Base-by-base conservation (phyloP, 23 tunicate species). In the Ascidia mentula region DNA sequence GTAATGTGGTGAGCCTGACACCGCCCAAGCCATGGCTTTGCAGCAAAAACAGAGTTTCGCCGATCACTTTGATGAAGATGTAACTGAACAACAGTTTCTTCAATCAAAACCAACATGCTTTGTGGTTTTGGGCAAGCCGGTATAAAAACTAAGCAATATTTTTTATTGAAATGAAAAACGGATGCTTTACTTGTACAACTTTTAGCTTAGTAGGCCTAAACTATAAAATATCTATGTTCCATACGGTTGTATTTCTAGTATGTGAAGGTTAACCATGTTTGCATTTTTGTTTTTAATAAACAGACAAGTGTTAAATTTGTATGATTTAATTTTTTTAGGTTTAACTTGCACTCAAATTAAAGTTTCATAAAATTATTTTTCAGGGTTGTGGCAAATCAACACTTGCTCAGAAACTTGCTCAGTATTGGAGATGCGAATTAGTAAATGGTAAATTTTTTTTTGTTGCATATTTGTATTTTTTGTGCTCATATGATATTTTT, bases 321-420 rank as follows among this genome's bases (percentile, higher is more conserved):
- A n/a, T n/a, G n/a, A n/a, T n/a, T n/a, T n/a, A n/a, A n/a, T n/a
- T n/a, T n/a, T n/a, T n/a, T n/a, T n/a, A n/a, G n/a, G n/a, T 74
- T 15, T 22, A 77, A 0, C 1, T 59, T 0, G 24, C 20, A 0
- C 34, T 0, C 0, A 22, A 31, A 26, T 77, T 15, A 59, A n/a
- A 46, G 34, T 59, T 46, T 59, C n/a, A 24, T 32, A 59, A 0
- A 36, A 20, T 0, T 17, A 34, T 31, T 30, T 78, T 46, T 60
- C 72, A 91, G 92, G 93, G 98, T n/a, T 87, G 87, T 83, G 98
- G 98, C 45, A 93, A 88, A 80, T 78, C 93, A 24, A 80, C 87
- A 8, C 37, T 93, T 22, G 86, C 98, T 6, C 82, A 80, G 46
- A 80, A 77, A 72, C 72, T 93, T 38, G 42, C 89, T 15, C 94